Evolutionary conservation across 2,113 vertebrate species (phyloP).

Genomic region (Amblyornis subalaris): DNA sequence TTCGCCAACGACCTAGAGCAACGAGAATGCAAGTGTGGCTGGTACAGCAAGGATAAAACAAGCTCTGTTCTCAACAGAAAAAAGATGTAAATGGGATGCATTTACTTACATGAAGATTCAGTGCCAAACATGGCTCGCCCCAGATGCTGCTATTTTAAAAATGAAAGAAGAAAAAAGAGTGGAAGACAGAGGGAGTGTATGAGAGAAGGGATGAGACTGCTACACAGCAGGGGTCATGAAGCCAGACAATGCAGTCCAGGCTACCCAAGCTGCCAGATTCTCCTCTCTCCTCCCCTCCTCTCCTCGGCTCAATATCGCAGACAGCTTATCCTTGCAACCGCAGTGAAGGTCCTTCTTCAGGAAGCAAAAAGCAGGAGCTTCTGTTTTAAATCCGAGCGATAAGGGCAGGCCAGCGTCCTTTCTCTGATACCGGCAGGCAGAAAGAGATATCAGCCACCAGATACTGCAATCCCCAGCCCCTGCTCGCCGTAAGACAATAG

Average conservation of each 20-base stretch:
- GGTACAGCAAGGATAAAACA: conserved; percentile 5
- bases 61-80: conserved; percentile 44
- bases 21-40: background rate
- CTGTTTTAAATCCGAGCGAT: conserved; percentile 67
- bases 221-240: conserved; percentile 92
- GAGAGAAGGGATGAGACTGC: conserved; percentile 82
- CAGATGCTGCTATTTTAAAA: conserved; percentile 83
- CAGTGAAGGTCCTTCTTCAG: conserved; percentile 56
- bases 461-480: conserved; percentile 76
- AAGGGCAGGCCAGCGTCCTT: conserved; percentile 51
- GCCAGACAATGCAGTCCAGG: conserved; percentile 88
- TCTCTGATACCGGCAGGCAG: conserved; percentile 54
- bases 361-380: conserved; percentile 47
- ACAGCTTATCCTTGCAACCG: conserved; percentile 53
- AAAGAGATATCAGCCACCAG: conserved; percentile 69
- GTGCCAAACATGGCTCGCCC: conserved; percentile 98
- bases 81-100: conserved; percentile 55
- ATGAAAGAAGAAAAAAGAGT: conserved; percentile 50
- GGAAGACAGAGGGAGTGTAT: conserved; percentile 55
- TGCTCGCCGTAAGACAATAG: conserved; percentile 88
- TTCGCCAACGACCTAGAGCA: conserved; percentile 17
- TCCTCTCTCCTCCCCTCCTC: conserved; percentile 73
- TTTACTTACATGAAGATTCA: conserved; percentile 97
- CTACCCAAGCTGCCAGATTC: conserved; percentile 83
- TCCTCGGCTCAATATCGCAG: conserved; percentile 61